phyloP scores from a whole-genome alignment of 2,113 vertebrate genomes.

The Thalassarche chlororhynchos region DNA sequence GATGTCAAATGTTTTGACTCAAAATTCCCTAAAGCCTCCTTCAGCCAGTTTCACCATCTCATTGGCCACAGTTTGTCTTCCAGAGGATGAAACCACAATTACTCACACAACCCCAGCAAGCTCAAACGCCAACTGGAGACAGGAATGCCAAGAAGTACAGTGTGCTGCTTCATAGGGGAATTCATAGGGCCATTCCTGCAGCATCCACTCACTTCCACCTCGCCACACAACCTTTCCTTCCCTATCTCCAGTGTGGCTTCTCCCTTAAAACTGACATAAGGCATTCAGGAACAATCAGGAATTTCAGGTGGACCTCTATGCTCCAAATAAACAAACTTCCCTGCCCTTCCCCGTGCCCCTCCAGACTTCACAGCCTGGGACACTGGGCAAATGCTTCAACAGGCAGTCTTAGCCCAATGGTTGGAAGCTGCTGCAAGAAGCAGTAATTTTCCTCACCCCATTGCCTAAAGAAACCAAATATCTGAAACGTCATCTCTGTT shows the following conservation, averaged over 20 bases:
- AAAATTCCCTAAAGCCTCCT: neutral
- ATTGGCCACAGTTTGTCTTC: neutral
- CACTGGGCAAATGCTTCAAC: neutral
- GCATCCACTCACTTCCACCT: neutral
- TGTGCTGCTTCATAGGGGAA: neutral
- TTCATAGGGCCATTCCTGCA: neutral
- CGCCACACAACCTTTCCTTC: neutral
- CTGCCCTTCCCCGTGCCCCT: fast-evolving
- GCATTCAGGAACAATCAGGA: neutral
- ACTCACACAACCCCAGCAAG: neutral
- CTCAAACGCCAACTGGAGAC: neutral
- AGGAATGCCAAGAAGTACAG: neutral
- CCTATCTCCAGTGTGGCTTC: neutral
- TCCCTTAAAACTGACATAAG: neutral
- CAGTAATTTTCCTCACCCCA: neutral
- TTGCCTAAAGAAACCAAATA: neutral
- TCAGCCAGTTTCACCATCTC: neutral
- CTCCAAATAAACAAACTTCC: neutral
- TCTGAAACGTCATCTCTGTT: neutral
- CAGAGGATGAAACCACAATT: neutral
- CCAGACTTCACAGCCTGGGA: neutral
- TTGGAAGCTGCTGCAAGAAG: neutral
- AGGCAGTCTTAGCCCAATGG: neutral
- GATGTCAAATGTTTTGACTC: neutral
- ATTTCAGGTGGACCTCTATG: neutral